Base-by-base conservation (phyloP, 1,140 invertebrate genomes). In the Pemphigus obesinymphae region DNA sequence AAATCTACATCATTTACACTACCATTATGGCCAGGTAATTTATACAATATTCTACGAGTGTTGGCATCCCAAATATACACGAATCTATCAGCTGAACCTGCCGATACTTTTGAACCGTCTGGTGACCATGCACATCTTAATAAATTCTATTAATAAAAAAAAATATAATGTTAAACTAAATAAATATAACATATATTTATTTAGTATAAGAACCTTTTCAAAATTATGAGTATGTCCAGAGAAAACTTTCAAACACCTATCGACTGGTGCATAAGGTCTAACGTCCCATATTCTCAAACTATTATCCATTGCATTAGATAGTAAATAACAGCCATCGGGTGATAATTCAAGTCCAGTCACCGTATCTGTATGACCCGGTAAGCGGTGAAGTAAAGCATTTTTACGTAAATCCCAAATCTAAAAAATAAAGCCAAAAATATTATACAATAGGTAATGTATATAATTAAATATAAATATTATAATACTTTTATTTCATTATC, bases 291-390 rank as follows among this genome's bases (percentile, higher is more conserved):
- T 93, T 50, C 93, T 89, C 23, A 94, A 85, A 83, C 95, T 95
- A 85, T 97, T 97, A 87, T 99, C 98, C 97, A 99, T 99, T 0
- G 96, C 91, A 89, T 99, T 99, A 3, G 97, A 97, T 6, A 99
- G 88, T 17, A 99, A 89, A 86, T 97, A 95, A 11, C 95, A 96
- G 0, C 98, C 98, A 89, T 99, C 97, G 6, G 96, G 94, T 83
- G 96, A 98, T 0, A 99, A 88, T 26, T 93, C 90, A 82, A 99
- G 86, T 83, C 96, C 97, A 7, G 98, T 99, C 7, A 99, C 91
- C 11, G 97, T 98, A 86, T 99, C 98, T 1, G 93, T 93, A 85
- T 99, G 93, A 2, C 93, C 93, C 85, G 92, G 90, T 85, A 99
- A 89, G 84, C 91, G 92, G 86, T 97, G 97, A 0, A 96, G 86